Conservation (phyloP, 2,797 vertebrate species). For the Sardinella longiceps region DNA sequence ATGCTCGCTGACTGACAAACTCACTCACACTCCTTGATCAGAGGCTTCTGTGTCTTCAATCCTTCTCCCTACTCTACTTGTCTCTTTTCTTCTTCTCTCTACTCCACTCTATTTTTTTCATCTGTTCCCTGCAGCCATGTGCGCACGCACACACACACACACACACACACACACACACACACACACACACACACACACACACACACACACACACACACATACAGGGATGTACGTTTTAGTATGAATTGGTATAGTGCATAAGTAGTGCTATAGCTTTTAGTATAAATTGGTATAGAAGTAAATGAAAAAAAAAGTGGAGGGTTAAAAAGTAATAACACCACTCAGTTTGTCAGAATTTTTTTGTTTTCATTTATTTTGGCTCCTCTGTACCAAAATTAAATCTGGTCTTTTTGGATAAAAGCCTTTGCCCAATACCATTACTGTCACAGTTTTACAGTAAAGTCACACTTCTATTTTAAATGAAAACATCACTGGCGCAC, state of each 20-base stretch:
- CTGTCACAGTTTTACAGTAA: background rate
- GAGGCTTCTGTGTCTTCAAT: background rate
- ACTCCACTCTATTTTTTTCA: background rate
- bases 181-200: constrained; percentile 4
- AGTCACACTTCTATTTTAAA: background rate
- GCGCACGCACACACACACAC: background rate
- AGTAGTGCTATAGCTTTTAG: background rate
- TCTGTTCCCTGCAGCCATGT: background rate
- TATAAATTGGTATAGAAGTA: background rate
- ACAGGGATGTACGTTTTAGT: background rate
- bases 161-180: background rate
- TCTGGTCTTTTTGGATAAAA: too few relatives aligned
- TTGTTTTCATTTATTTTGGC: too few relatives aligned
- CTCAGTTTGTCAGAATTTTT: too few relatives aligned
- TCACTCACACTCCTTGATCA: background rate
- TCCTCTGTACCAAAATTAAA: too few relatives aligned
- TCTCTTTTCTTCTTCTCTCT: background rate
- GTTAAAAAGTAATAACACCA: background rate
- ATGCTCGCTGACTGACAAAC: background rate
- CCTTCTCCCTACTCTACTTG: background rate
- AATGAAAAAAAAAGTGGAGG: background rate
- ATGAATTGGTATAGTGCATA: background rate
- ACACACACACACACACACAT: too few relatives aligned
- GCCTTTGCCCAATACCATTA: too few relatives aligned
- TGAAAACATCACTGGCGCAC: background rate